These are phyloP conservation scores for Lasioglossum calceatum DNA, from an alignment of 2,888 invertebrate species.

Conservation along the genomic window DNA sequence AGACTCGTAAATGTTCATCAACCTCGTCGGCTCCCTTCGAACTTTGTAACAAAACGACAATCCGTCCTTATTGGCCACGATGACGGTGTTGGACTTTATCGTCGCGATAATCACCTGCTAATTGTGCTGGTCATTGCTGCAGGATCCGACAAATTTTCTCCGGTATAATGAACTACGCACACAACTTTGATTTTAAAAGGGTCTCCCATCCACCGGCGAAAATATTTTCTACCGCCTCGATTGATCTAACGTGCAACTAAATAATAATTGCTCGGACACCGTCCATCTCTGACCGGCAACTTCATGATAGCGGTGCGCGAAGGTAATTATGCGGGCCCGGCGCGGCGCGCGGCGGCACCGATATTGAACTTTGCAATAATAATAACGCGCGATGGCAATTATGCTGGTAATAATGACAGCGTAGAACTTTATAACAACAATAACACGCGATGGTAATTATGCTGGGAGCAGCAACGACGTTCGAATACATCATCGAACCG, in stretches of 20 bases:
- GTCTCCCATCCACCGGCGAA: too few relatives aligned
- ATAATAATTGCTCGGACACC: neutral
- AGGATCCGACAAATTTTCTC: neutral
- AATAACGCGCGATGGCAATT: neutral
- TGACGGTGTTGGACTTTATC: neutral
- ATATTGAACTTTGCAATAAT: constrained; percentile 2
- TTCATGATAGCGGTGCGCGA: neutral
- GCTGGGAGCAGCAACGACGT: neutral
- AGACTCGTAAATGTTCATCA: constrained; percentile 18
- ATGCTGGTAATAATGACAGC: constrained; percentile 9
- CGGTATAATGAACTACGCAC: neutral
- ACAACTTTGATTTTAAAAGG: too few relatives aligned
- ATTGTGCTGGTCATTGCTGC: neutral
- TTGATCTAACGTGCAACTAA: neutral
- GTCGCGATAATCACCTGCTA: neutral
- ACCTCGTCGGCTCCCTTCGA: neutral
- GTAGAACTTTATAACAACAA: constrained; percentile 9
- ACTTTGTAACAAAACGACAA: neutral
- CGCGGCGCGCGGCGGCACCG: neutral
- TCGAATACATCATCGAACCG: constrained; percentile 4
- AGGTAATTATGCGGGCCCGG: neutral
- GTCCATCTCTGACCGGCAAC: neutral
- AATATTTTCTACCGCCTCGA: too few relatives aligned
- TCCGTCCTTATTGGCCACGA: neutral
- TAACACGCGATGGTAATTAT: constrained; percentile 1